Percentiles rank a stretch among this genome's conserved stretches.
Conservation (phyloP, 2,113 vertebrate species). For the Alligator sinensis region DNA sequence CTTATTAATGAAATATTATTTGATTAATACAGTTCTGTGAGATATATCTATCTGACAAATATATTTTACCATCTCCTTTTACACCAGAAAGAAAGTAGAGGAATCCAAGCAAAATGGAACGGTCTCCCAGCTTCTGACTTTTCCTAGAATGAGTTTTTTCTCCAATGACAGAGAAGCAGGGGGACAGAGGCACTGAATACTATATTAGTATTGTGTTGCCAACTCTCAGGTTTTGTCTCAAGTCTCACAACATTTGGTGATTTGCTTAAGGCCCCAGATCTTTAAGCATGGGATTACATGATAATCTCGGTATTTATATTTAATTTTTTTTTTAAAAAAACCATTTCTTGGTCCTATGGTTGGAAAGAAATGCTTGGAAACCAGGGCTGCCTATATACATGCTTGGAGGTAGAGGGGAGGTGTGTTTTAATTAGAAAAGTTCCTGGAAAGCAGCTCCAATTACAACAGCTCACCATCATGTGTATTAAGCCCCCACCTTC, state of each 20-base stretch:
- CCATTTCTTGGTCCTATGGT: neutral
- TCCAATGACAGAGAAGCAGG: slow-evolving; percentile 10
- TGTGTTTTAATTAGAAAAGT: too few species aligned
- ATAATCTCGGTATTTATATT: neutral
- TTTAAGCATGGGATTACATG: fast-evolving
- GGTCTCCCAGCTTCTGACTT: neutral
- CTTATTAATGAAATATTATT: neutral
- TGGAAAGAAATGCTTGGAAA: neutral
- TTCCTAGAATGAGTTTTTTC: neutral
- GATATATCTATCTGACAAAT: neutral
- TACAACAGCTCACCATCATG: too few species aligned
- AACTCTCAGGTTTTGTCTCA: neutral
- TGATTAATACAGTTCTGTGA: neutral
- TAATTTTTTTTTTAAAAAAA: too few species aligned
- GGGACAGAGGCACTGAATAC: neutral
- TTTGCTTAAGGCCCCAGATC: neutral
- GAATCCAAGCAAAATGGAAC: neutral
- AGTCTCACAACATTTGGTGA: neutral
- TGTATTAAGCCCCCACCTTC: too few species aligned
- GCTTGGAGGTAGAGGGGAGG: too few species aligned
- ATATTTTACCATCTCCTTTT: neutral
- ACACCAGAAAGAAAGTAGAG: neutral
- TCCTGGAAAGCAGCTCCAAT: too few species aligned
- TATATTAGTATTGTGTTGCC: slow-evolving; percentile 9
- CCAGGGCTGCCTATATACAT: too few species aligned